These are phyloP conservation scores for Heterocephalus glaber DNA, from an alignment of 2,113 vertebrate genomes.

Conservation along the genomic window DNA sequence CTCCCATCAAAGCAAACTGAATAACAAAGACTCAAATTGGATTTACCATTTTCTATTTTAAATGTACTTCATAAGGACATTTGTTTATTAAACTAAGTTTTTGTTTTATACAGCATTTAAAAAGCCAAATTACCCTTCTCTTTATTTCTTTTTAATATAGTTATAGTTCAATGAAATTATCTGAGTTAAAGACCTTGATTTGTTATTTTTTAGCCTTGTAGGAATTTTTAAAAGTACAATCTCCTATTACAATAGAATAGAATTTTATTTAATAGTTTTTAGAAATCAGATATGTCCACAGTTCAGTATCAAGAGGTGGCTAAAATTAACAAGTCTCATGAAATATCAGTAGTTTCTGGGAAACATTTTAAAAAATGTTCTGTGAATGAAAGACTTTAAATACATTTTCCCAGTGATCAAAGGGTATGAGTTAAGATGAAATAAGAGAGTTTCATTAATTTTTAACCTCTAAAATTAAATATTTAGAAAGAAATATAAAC, in stretches of 20 bases:
- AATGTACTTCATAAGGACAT: conserved; percentile 26
- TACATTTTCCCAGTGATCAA: conserved; percentile 10
- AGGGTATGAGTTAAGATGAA: conserved; percentile 36
- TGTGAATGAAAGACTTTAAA: conserved; percentile 37
- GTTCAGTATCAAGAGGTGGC: not conserved
- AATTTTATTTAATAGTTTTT: conserved; percentile 41
- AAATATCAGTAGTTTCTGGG: not conserved
- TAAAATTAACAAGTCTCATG: conserved; percentile 47
- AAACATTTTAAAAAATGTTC: not conserved
- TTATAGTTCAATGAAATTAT: conserved; percentile 46
- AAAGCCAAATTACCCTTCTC: not conserved
- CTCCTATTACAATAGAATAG: conserved; percentile 1
- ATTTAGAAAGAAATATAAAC: conserved; percentile 4
- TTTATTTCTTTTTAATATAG: conserved; percentile 54
- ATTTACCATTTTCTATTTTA: conserved; percentile 41
- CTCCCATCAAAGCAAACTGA: conserved; percentile 8
- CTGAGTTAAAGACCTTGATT: conserved; percentile 19
- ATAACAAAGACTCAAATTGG: conserved; percentile 24
- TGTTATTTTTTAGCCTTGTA: conserved; percentile 45
- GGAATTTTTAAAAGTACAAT: conserved; percentile 5
- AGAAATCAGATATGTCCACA: conserved; percentile 41
- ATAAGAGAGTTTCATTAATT: not conserved
- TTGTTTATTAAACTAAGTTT: conserved; percentile 46
- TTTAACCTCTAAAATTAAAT: conserved; percentile 48
- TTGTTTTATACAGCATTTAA: conserved; percentile 43